Conservation (phyloP, 2,113 vertebrate genomes). For the Ctenodactylus gundi region DNA sequence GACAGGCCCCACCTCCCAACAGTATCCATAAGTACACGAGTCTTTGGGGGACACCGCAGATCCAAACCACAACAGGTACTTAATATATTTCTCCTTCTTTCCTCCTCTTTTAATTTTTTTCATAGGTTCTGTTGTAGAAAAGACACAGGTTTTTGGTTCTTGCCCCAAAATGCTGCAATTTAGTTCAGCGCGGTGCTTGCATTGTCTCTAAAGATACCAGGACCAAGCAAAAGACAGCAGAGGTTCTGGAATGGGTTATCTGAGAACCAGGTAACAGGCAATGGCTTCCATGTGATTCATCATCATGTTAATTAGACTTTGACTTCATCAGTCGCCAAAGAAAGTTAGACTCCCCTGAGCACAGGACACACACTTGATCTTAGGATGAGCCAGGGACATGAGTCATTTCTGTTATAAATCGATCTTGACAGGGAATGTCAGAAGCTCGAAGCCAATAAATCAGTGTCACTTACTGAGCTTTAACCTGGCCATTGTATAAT, state of each 20-base stretch:
- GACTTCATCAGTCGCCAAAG: constrained; percentile 55
- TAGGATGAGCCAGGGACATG: constrained; percentile 63
- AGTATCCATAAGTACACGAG: no score
- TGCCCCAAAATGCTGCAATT: neutral
- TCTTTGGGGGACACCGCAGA: no score
- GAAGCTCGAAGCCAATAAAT: constrained; percentile 73
- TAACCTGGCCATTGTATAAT: constrained; percentile 68
- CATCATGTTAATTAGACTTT: constrained; percentile 70
- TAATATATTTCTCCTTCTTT: neutral
- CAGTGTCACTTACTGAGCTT: constrained; percentile 75
- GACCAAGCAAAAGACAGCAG: neutral
- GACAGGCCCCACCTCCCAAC: no score
- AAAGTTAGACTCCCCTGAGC: constrained; percentile 49
- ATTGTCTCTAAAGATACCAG: neutral
- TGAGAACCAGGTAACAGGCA: constrained; percentile 34
- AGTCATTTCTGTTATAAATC: constrained; percentile 77
- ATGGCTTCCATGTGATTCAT: constrained; percentile 65
- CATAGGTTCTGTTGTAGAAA: neutral
- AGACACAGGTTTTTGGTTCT: neutral
- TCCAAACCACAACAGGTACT: no score
- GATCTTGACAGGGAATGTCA: constrained; percentile 77
- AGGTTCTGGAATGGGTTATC: constrained; percentile 12
- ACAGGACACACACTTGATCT: constrained; percentile 61
- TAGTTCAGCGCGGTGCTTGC: neutral
- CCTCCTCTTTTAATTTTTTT: neutral